Evolutionary conservation across 2,797 vertebrate genomes (phyloP), one percentile per base, ranked within the genome.

Genomic region (Chanos chanos): DNA sequence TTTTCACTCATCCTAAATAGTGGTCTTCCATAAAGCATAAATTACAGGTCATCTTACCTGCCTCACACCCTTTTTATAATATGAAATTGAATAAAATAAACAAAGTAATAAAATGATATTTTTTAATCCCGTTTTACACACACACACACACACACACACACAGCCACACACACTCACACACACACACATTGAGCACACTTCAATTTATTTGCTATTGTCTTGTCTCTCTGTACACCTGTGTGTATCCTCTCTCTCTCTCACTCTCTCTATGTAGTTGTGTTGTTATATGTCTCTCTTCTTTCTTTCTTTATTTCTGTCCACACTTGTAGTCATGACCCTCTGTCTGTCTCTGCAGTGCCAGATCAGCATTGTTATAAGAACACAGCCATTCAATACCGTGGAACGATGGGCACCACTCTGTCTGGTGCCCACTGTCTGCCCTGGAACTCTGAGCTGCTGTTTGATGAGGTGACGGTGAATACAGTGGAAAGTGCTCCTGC

Each of bases 401-500:
- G 95, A 0, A 68, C 84, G 0, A 89, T 66, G 58, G 82, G 80
- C 50, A 87, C 54, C 0, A 83, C 93, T 0, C 4, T 63, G 66
- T 93, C 92, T 0, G 93, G 94, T 6, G 76, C 87, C 36, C 72
- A 22, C 68, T 98, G 96, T 74, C 75, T 97, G 74, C 79, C 87
- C 1, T 99, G 95, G 94, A 84, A 92, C 80, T 97, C 94, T 0
- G 91, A 94, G 63, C 81, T 96, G 74, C 85, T 98, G 39, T 85
- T 88, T 40, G 51, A 91, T 24, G 94, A 95, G 78, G 78, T 95
- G 36, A 89, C 91, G 0, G 76, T 91, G 1, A 79, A 89, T 71
- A 88, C 73, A 0, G 71, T 91, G 70, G 75, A 15, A 0, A 61
- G 82, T 0, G 85, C 89, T 0, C 12, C 84, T 4, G 76, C 81